phyloP scores from a whole-genome alignment of 2,113 vertebrate species.

The Cariama cristata region DNA sequence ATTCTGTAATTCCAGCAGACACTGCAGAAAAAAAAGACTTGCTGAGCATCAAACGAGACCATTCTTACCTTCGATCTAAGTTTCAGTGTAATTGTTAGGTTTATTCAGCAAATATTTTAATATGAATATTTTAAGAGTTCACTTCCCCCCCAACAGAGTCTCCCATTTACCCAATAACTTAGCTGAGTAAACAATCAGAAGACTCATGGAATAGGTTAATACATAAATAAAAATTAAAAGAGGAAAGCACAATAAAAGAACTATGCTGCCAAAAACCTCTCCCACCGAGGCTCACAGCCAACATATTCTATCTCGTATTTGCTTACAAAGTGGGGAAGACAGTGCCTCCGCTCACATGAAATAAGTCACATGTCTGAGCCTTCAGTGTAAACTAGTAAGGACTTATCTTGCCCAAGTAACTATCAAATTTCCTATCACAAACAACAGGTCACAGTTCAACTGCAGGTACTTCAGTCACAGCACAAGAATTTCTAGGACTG shows the following conservation, averaged over 20 bases:
- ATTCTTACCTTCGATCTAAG: neutral
- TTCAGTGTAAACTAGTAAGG: neutral
- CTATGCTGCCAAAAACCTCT: neutral
- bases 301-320: neutral
- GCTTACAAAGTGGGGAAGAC: neutral
- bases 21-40: constrained; percentile 75
- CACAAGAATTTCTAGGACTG: neutral
- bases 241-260: neutral
- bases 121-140: neutral
- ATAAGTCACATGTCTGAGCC: neutral
- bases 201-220: neutral
- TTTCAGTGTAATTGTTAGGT: neutral
- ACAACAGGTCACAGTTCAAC: neutral
- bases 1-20: constrained; percentile 95
- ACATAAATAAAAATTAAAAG: neutral
- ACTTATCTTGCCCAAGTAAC: neutral
- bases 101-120: neutral
- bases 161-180: neutral
- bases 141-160: neutral
- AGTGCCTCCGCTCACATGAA: neutral
- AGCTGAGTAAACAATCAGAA: neutral
- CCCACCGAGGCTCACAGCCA: neutral
- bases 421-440: neutral
- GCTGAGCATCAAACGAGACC: neutral
- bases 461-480: neutral